Conservation (phyloP, 1,140 invertebrate genomes). For the Orius insidiosus region DNA sequence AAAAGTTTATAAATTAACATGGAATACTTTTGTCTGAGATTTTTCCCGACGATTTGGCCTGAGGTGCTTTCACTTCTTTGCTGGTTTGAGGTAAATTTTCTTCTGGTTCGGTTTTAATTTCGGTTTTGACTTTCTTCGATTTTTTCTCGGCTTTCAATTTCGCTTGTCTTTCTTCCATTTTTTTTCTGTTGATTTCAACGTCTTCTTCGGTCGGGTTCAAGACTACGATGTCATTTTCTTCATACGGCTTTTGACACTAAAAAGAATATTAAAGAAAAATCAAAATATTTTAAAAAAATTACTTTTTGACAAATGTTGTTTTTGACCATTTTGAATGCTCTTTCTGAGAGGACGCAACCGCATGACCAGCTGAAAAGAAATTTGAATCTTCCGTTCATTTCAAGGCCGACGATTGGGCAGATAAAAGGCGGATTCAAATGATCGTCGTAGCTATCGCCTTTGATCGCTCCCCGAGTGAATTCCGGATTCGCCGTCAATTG, state of each 20-base stretch:
- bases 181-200: constrained; percentile 42
- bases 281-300: constrained; percentile 21
- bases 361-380: constrained; percentile 88
- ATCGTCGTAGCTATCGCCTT: constrained; percentile 69
- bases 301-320: constrained; percentile 52
- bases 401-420: constrained; percentile 85
- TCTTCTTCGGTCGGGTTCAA: constrained; percentile 76
- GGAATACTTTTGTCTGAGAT: neutral
- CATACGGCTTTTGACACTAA: constrained; percentile 61
- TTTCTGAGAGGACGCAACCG: constrained; percentile 92
- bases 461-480: constrained; percentile 50
- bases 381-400: constrained; percentile 92
- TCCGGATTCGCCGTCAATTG: constrained; percentile 74
- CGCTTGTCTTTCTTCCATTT: constrained; percentile 42
- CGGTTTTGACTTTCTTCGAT: constrained; percentile 14
- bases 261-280: constrained; percentile 21
- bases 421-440: constrained; percentile 68
- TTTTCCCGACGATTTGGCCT: neutral
- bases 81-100: too few relatives aligned
- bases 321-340: constrained; percentile 82
- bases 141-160: constrained; percentile 34
- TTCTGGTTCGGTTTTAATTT: constrained; percentile 14
- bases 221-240: constrained; percentile 61
- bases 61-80: neutral
- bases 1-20: too few relatives aligned